Percentiles rank a stretch among this genome's conserved stretches.
These are phyloP conservation scores for Malacosoma neustria DNA, from an alignment of 2,888 invertebrate genomes.

Conservation along the genomic window DNA sequence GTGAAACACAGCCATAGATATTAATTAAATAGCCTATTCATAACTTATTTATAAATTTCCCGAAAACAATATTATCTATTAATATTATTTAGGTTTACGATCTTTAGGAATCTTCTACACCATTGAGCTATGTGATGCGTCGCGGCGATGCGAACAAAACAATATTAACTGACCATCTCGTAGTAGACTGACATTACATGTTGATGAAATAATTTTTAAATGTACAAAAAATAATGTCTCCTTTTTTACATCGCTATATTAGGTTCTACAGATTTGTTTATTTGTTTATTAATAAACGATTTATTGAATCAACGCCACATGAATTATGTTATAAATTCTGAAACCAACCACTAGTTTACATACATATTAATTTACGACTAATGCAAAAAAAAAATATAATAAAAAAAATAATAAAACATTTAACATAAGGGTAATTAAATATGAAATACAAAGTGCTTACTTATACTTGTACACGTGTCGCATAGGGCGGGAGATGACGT, in stretches of 20 bases:
- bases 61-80: slow-evolving; percentile 16
- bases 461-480: no score
- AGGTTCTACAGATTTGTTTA: slow-evolving; percentile 22
- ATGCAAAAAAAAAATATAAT: no score
- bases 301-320: slow-evolving; percentile 5
- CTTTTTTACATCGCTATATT: slow-evolving; percentile 21
- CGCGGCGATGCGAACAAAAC: background rate
- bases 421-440: no score
- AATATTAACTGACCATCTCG: background rate
- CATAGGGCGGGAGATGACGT: no score
- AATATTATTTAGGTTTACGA: background rate
- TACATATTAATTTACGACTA: no score
- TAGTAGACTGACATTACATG: slow-evolving; percentile 6
- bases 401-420: no score
- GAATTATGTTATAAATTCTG: slow-evolving; percentile 5
- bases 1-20: slow-evolving; percentile 71
- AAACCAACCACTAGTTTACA: slow-evolving; percentile 10
- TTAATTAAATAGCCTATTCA: slow-evolving; percentile 40
- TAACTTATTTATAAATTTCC: slow-evolving; percentile 14
- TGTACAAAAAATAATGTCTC: slow-evolving; percentile 43
- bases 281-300: slow-evolving; percentile 12
- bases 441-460: no score
- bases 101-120: background rate
- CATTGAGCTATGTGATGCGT: background rate
- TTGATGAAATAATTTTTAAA: slow-evolving; percentile 13